Conservation (phyloP, 1,140 invertebrate genomes). For the Drosophila lacertosa region DNA sequence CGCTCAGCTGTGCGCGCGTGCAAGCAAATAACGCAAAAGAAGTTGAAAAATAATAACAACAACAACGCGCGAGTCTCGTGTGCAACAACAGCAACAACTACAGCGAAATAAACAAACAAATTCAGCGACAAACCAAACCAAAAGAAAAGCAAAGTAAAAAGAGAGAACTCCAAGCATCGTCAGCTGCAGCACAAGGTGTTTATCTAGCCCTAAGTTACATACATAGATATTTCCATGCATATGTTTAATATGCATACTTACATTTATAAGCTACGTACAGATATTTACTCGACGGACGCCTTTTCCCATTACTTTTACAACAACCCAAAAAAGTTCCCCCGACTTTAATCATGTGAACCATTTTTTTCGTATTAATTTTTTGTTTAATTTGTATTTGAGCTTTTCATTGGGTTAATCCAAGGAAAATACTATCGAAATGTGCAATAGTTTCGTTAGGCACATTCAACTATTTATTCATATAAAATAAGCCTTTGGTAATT, state of each 20-base stretch:
- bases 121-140: background rate
- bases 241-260: background rate
- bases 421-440: background rate
- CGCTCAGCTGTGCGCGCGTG: slow-evolving; percentile 24
- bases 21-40: slow-evolving; percentile 32
- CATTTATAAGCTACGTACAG: no score
- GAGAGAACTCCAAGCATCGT: background rate
- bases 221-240: background rate
- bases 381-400: slow-evolving; percentile 8
- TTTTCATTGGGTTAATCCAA: slow-evolving; percentile 2
- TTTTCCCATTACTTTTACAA: background rate
- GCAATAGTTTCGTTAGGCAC: no score
- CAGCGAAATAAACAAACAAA: background rate
- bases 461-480: no score
- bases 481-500: no score
- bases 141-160: background rate
- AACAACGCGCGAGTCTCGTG: slow-evolving; percentile 1
- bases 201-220: slow-evolving; percentile 14
- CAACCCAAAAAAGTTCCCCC: background rate
- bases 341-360: background rate
- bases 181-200: slow-evolving; percentile 32
- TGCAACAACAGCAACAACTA: background rate
- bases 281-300: no score
- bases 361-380: background rate
- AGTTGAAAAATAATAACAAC: slow-evolving; percentile 16